Evolutionary conservation across 2,113 vertebrate genomes (phyloP).

Genomic region (Harpagus bidentatus): DNA sequence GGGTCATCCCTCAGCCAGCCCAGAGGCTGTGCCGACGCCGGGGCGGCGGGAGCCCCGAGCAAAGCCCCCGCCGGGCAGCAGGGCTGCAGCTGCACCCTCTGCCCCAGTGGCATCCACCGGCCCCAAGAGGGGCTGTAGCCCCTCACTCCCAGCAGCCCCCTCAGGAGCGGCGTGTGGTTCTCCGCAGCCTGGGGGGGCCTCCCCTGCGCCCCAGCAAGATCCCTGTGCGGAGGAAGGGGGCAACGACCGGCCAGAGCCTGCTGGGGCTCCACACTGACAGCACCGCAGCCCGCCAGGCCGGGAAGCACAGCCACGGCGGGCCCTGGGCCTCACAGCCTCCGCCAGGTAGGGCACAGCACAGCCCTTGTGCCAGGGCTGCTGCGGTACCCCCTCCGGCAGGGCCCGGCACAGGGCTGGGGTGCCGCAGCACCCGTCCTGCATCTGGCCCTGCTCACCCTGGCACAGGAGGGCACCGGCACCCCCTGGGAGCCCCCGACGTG

Average conservation of each 20-base stretch:
- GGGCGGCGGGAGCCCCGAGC: neutral
- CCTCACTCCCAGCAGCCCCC: neutral
- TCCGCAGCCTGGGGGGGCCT: neutral
- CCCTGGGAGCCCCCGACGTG: too few relatives aligned
- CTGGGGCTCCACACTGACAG: neutral
- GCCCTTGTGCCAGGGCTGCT: neutral
- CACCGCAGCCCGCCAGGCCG: neutral
- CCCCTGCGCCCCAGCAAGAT: neutral
- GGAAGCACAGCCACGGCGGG: neutral
- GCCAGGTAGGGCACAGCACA: neutral
- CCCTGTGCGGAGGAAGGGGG: neutral
- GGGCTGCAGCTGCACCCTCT: neutral
- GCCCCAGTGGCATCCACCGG: neutral
- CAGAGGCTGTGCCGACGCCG: fast-evolving
- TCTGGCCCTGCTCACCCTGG: too few relatives aligned
- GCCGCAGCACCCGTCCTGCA: too few relatives aligned
- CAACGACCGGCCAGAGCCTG: neutral
- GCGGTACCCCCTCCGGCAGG: too few relatives aligned
- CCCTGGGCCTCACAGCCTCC: neutral
- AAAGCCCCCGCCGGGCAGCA: neutral
- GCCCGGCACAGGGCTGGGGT: too few relatives aligned
- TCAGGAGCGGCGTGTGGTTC: neutral
- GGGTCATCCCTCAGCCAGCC: neutral
- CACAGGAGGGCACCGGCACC: too few relatives aligned
- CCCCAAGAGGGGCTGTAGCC: neutral